Evolutionary conservation across 1,140 invertebrate genomes (phyloP).

Genomic region (Diorhabda sublineata): DNA sequence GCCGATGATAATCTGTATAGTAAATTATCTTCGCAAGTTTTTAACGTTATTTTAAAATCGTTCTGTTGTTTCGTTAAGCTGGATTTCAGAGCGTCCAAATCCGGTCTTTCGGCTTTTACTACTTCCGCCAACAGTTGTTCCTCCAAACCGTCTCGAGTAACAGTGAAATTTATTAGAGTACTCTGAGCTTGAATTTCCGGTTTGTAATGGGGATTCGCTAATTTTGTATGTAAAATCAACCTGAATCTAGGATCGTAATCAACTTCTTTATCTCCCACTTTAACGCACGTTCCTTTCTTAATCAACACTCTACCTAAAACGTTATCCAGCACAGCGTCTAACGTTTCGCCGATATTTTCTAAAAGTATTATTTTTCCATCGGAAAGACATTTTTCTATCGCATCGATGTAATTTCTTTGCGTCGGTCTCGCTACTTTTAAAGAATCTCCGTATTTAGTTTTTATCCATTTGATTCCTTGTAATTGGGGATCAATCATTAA

Average conservation of each 20-base stretch:
- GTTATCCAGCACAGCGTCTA: conserved; percentile 88
- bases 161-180: conserved; percentile 92
- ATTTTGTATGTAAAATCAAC: conserved; percentile 89
- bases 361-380: conserved; percentile 73
- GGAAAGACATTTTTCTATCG: conserved; percentile 74
- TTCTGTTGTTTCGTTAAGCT: conserved; percentile 87
- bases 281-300: conserved; percentile 70
- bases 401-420: conserved; percentile 78
- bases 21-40: conserved; percentile 85
- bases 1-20: conserved; percentile 81
- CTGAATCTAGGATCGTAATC: conserved; percentile 81
- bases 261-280: conserved; percentile 87
- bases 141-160: conserved; percentile 85
- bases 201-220: conserved; percentile 94
- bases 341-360: conserved; percentile 84
- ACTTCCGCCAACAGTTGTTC: conserved; percentile 92
- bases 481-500: conserved; percentile 90
- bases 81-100: conserved; percentile 67
- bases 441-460: conserved; percentile 68
- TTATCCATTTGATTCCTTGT: conserved; percentile 96
- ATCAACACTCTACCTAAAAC: conserved; percentile 84
- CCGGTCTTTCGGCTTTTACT: conserved; percentile 88
- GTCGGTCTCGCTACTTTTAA: conserved; percentile 73
- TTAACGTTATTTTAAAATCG: conserved; percentile 89
- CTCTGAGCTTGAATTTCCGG: conserved; percentile 96